Base-by-base conservation (phyloP, 1,140 invertebrate species). In the Leptinotarsa texana region DNA sequence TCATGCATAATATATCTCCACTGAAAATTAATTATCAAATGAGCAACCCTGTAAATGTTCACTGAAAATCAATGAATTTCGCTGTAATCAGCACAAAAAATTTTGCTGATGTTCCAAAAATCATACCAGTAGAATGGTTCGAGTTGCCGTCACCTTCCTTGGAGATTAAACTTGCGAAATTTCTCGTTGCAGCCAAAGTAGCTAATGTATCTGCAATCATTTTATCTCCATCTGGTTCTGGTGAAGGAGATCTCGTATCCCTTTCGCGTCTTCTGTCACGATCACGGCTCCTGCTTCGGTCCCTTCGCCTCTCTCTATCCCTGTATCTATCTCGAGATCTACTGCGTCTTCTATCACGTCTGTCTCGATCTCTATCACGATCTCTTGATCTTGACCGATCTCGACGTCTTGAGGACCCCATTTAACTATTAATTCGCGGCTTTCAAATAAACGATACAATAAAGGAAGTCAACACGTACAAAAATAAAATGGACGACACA, bases 261-360 rank as follows among this genome's bases (percentile, higher is more conserved):
- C 88, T 85, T 75, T 87, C 89, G 8, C 88, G 86, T 62, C 86
- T 83, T 66, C 82, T 81, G 18, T 84, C 65, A 82, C 84, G n/a
- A 80, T 73, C 49, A 86, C 88, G 49, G 86, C 86, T 74, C 81
- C 82, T 78, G 47, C 82, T 80, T 17, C 85, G 80, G 66, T 87
- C 87, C 69, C 87, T 84, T n/a, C 88, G 86, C 48, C 88, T 84
- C 15, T 88, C 86, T 77, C 88, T 87, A 21, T 88, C 87, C 73
- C 88, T 80, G 48, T 88, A 86, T 67, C 88, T 85, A 61, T 85
- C 83, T n/a, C 87, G 79, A 15, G 87, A 86, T 74, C 88, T 87
- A 48, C 84, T 80, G 0, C 85, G 78, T 65, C 80, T 78, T 57
- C 75, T 82, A 42, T 86, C 85, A 57, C 78, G 77, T 57, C 86